Percentiles rank a stretch among this genome's conserved stretches.
These are phyloP conservation scores for Achatina immaculata DNA, from an alignment of 1,140 invertebrate species.

Conservation along the genomic window DNA sequence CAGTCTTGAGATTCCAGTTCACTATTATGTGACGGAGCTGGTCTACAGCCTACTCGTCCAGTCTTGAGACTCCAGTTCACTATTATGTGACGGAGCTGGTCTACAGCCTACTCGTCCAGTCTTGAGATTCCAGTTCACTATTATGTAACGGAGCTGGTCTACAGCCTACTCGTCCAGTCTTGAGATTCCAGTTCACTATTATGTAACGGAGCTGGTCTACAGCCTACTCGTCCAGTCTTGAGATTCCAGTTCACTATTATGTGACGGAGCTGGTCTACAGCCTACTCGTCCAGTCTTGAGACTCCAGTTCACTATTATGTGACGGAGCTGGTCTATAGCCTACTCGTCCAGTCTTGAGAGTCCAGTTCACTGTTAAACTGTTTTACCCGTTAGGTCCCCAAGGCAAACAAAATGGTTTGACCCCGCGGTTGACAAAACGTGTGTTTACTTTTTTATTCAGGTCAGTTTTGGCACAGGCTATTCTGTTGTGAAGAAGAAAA, in stretches of 20 bases:
- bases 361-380: neutral
- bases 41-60: no score
- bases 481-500: neutral
- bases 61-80: no score
- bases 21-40: no score
- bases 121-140: no score
- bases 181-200: neutral
- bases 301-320: neutral
- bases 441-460: neutral
- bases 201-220: neutral
- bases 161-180: neutral
- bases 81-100: no score
- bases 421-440: neutral
- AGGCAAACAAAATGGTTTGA: neutral
- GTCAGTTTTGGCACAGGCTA: neutral
- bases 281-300: neutral
- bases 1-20: no score
- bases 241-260: neutral
- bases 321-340: neutral
- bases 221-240: neutral
- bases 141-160: no score
- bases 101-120: no score
- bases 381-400: neutral
- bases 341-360: neutral
- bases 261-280: neutral